A percentile compares a stretch with the other conserved stretches of the same genome.
Evolutionary conservation across 1,140 invertebrate genomes (phyloP).

Genomic region (Sycophaga agraensis): DNA sequence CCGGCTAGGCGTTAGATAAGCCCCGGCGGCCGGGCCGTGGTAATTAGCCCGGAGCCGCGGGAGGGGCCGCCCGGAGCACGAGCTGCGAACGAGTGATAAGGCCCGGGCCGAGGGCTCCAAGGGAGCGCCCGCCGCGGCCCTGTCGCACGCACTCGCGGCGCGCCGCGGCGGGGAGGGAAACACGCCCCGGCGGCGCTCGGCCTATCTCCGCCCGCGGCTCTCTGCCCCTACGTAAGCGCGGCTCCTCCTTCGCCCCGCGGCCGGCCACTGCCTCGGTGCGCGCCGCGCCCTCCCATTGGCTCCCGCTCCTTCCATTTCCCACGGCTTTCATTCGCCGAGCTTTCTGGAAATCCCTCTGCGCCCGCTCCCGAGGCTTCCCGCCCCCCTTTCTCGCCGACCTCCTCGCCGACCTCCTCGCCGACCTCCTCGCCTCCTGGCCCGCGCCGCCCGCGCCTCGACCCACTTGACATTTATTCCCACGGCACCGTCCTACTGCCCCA

Average conservation of each 20-base stretch:
- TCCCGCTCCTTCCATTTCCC: no score
- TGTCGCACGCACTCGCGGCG: neutral
- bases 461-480: no score
- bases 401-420: neutral
- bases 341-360: no score
- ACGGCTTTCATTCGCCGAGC: no score
- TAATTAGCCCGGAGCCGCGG: conserved; percentile 14
- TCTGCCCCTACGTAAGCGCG: no score
- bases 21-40: neutral
- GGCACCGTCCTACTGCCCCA: no score
- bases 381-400: neutral
- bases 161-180: neutral
- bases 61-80: neutral
- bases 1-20: conserved; percentile 32
- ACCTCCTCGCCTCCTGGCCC: neutral
- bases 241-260: neutral
- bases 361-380: no score
- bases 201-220: no score
- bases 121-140: neutral
- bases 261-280: no score
- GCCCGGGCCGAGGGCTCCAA: neutral
- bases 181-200: neutral
- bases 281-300: no score
- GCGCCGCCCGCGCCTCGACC: neutral
- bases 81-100: conserved; percentile 29